Evolutionary conservation across 2,888 invertebrate species (phyloP).

Genomic region (Trichacis sp.): DNA sequence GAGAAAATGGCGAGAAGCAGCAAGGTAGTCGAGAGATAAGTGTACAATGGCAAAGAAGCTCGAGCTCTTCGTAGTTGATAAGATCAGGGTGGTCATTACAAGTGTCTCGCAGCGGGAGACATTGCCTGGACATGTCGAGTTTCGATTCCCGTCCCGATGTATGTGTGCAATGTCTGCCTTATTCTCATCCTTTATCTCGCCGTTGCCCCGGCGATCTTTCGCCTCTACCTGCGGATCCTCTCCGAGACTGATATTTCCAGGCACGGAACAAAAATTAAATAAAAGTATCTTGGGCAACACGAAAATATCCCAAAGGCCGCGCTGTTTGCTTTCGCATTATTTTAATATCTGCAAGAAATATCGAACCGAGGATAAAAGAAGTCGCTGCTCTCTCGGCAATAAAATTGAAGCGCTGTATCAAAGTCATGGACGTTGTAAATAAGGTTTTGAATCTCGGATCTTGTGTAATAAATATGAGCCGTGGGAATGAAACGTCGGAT

Average conservation of each 20-base stretch:
- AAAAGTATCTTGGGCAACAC: conserved; percentile 16
- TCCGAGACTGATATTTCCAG: conserved; percentile 23
- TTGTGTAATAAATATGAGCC: neutral
- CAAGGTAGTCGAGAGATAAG: conserved; percentile 53
- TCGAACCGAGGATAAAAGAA: neutral
- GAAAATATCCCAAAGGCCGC: neutral
- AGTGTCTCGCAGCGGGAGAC: conserved; percentile 62
- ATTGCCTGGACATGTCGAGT: conserved; percentile 59
- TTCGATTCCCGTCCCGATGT: conserved; percentile 55
- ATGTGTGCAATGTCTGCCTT: conserved; percentile 39
- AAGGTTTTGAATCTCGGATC: neutral
- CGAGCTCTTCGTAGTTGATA: conserved; percentile 51
- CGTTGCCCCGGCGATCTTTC: conserved; percentile 8
- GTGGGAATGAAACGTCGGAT: neutral
- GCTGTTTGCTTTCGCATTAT: neutral
- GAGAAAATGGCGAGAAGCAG: conserved; percentile 42
- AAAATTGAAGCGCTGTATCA: neutral
- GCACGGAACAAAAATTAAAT: conserved; percentile 31
- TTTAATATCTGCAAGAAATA: neutral
- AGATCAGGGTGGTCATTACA: conserved; percentile 64
- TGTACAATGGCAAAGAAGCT: conserved; percentile 57
- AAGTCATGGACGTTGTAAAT: neutral
- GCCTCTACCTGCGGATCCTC: conserved; percentile 9
- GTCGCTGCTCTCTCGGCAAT: too few relatives aligned
- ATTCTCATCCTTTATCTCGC: conserved; percentile 28